Evolutionary conservation across 1,140 invertebrate genomes (phyloP), one percentile per base, ranked within the genome.

Genomic region (Pinna nobilis): DNA sequence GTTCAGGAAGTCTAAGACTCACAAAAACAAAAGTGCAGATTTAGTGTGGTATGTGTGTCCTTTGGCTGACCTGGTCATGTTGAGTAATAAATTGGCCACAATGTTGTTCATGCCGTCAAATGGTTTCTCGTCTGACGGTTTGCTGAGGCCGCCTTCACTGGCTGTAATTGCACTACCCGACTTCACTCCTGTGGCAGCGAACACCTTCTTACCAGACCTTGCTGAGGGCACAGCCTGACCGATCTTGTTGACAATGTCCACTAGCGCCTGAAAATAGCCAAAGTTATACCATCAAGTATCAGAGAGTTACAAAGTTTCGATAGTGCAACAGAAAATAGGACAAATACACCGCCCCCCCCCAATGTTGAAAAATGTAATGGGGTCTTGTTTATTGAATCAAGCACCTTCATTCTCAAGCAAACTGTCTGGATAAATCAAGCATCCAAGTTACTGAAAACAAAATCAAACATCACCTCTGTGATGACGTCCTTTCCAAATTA

Each of bases 61-160:
- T 33, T 18, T 0, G 20, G 6, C 11, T 30, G 69, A 88, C 88
- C 89, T 89, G 11, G 90, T 90, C 79, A 90, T 78, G 69, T 90
- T 90, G 11, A 90, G 77, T n/a, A 90, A 68, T 30, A 90, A 64
- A 79, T 90, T 90, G 20, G 90, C 89, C 7, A 90, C 88, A 65
- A 90, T 86, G 70, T 89, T 90, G 75, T 90, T 90, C 89, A 90
- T 90, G 28, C 81, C 76, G 76, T 90, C 89, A 82, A 90, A 90
- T 23, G 89, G 88, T 67, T 85, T 86, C 53, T 86, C 83, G 32
- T 85, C 75, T 47, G 79, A 74, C 7, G 61, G 59, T 41, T 82
- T 83, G n/a, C 70, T 67, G 7, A 84, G 28, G 11, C 83, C 78
- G 9, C 84, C 85, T 13, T 84, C 80, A 15, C 79, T 76, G 7